Evolutionary conservation across 30 jellyfish, hydroid and myxozoan species (phyloP).

Genomic region (Cassiopea xamachana): DNA sequence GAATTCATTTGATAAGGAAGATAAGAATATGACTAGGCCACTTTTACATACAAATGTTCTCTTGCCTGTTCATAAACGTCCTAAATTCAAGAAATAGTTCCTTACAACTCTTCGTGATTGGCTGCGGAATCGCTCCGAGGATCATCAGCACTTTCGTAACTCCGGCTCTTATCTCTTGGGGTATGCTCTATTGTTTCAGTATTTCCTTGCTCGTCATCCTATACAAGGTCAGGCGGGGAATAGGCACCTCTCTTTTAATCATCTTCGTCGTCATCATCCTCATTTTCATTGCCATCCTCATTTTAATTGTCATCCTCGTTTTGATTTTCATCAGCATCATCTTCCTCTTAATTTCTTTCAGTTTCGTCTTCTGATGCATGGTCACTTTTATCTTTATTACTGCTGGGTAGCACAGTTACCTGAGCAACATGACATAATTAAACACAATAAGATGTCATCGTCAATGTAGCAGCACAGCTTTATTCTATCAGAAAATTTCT

Average conservation of each 20-base stretch:
- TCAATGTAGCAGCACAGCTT: too few relatives aligned
- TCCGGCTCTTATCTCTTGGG: background rate
- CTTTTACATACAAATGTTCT: too few relatives aligned
- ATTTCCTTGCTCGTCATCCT: slow-evolving; percentile 47
- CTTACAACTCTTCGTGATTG: slow-evolving; percentile 4
- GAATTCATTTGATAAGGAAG: too few relatives aligned
- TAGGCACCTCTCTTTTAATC: background rate
- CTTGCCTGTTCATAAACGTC: too few relatives aligned
- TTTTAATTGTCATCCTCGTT: too few relatives aligned
- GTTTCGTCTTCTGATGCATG: slow-evolving; percentile 6
- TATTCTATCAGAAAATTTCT: too few relatives aligned
- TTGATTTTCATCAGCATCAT: slow-evolving; percentile 11
- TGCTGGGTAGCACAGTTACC: too few relatives aligned
- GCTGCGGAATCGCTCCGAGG: background rate
- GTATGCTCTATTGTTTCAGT: slow-evolving; percentile 6
- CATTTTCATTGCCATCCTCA: background rate
- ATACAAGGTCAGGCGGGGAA: slow-evolving; percentile 36
- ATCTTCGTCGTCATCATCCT: slow-evolving; percentile 25
- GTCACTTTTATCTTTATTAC: background rate
- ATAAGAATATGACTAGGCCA: too few relatives aligned
- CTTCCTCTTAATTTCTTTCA: slow-evolving; percentile 3
- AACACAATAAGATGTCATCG: too few relatives aligned
- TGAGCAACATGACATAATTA: too few relatives aligned
- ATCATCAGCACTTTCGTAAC: background rate
- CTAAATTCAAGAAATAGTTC: background rate